A percentile compares a stretch with the other conserved stretches of the same genome.
Evolutionary conservation across 2,888 invertebrate species (phyloP).

Genomic region (Spodoptera picta): DNA sequence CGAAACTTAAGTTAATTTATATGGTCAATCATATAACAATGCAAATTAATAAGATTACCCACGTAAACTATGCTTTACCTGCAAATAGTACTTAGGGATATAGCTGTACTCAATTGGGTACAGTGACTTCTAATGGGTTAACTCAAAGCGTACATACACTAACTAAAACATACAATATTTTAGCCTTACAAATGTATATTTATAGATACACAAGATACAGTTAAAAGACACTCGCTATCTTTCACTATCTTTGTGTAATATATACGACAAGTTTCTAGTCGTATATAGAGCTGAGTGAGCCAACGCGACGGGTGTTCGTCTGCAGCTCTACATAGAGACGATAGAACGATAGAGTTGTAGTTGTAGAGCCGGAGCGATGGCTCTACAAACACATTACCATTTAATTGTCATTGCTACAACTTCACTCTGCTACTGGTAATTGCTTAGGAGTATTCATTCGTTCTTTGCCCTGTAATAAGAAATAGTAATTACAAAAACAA

Average conservation of each 20-base stretch:
- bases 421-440: conserved; percentile 27
- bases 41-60: too few species aligned
- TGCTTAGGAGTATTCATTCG: conserved; percentile 24
- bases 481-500: too few species aligned
- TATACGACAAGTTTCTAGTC: conserved; percentile 24
- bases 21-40: too few species aligned
- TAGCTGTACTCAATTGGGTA: too few species aligned
- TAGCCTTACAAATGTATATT: too few species aligned
- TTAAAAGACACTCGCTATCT: background rate
- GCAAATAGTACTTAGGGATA: too few species aligned
- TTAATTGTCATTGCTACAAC: conserved; percentile 37
- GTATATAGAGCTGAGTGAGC: conserved; percentile 7
- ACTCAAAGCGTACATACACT: too few species aligned
- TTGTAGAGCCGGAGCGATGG: conserved; percentile 14
- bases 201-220: too few species aligned
- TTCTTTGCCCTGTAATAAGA: conserved; percentile 4
- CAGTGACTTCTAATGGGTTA: too few species aligned
- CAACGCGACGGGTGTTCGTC: conserved; percentile 18
- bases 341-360: background rate
- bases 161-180: too few species aligned
- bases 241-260: background rate
- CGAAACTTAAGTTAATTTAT: too few species aligned
- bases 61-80: too few species aligned
- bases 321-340: conserved; percentile 20
- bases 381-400: conserved; percentile 50